Evolutionary conservation across 1,140 invertebrate genomes (phyloP).

Genomic region (Atta texana): DNA sequence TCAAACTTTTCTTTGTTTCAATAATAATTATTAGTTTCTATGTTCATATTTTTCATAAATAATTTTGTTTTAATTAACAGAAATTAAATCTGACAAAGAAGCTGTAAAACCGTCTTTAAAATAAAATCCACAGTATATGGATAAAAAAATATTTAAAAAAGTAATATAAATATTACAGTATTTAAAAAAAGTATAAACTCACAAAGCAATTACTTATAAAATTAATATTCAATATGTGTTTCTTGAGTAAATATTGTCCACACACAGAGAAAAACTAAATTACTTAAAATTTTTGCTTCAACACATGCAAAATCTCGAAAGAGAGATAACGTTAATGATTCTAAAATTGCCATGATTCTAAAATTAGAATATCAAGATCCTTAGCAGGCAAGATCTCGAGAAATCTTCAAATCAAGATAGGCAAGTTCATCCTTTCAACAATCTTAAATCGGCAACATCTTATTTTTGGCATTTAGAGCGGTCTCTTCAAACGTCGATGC

Average conservation of each 20-base stretch:
- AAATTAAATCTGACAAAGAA: neutral
- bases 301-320: neutral
- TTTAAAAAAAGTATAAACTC: neutral
- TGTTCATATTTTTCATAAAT: neutral
- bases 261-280: too few relatives aligned
- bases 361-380: neutral
- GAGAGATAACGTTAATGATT: neutral
- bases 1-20: neutral
- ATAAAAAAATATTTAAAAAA: too few relatives aligned
- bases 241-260: neutral
- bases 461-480: conserved; percentile 7
- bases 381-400: neutral
- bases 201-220: neutral
- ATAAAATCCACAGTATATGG: neutral
- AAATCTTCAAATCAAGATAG: neutral
- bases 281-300: neutral
- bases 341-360: conserved; percentile 6
- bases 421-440: neutral
- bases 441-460: neutral
- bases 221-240: neutral
- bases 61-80: neutral
- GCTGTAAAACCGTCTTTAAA: neutral
- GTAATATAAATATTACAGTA: too few relatives aligned
- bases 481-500: conserved; percentile 12
- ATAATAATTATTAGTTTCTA: neutral